Evolutionary conservation across 2,888 invertebrate species (phyloP), one percentile per base, ranked within the genome.

Genomic region (Lasioglossum zephyrum): DNA sequence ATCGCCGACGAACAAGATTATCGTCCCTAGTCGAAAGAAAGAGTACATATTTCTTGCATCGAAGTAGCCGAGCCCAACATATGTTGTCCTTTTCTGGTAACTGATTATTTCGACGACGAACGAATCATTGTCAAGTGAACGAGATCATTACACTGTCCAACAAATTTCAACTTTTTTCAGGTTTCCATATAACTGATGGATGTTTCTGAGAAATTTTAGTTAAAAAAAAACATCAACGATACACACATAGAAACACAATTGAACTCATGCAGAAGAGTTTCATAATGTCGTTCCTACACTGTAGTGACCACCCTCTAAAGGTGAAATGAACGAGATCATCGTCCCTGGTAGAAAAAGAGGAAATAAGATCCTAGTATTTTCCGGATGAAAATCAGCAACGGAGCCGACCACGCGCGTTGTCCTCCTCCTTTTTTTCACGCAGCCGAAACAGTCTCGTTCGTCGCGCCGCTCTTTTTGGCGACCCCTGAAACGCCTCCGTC

Each of bases 401-500:
- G 9, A 53, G 9, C 75, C 73, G 63, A 36, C 18, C 31, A 8
- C 39, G 73, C 39, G 74, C 76, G 72, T 79, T 77, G 70, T 49
- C 66, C 69, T 81, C 53, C 72, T 16, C 18, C 44, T 63, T 31
- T 63, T 63, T 63, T 75, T 69, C 57, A n/a, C 57, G 13, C 22
- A 6, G 6, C 22, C 53, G n/a, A n/a, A 53, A 53, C 53, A 16
- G 16, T 44, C 44, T 77, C 13, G 44, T 79, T 77, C n/a, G 47
- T 39, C 70, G 74, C 78, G 72, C 74, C 79, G 73, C 78, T 82
- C 63, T 81, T 86, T 88, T 91, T 91, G 87, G 87, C 87, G 77
- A 84, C 36, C 39, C 22, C 83, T 88, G 88, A 79, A 47, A 91
- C 91, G 92, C 86, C 85, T 53, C 87, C 91, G 90, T 90, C 92